These are phyloP conservation scores for Temnopleurus reevesii DNA, from an alignment of 53 echinoderm and acorn worm genomes.

Conservation along the genomic window DNA sequence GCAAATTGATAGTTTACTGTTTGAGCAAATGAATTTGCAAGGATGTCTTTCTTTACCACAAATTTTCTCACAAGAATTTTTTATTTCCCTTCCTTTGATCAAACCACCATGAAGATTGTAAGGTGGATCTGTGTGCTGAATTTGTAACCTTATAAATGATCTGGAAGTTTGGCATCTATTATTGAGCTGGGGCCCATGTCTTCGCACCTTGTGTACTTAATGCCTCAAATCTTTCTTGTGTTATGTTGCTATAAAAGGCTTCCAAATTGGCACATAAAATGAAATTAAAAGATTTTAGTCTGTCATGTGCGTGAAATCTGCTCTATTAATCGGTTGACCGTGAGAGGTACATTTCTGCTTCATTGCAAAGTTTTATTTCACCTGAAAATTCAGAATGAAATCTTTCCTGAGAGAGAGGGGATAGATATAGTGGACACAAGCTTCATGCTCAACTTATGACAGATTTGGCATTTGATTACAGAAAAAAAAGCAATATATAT, in stretches of 20 bases:
- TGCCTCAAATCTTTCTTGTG: no score
- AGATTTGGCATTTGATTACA: background rate
- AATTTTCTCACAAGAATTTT: background rate
- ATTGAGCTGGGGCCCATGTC: background rate
- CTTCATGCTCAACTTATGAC: conserved; percentile 2
- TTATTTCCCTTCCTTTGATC: background rate
- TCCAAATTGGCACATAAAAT: background rate
- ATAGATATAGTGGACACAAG: background rate
- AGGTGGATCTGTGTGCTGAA: no score
- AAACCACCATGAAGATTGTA: background rate
- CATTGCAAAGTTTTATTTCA: background rate
- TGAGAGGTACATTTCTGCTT: background rate
- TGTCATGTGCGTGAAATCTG: conserved; percentile 9
- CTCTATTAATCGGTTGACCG: background rate
- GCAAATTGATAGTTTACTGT: no score
- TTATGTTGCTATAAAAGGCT: background rate
- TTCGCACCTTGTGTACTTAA: conserved; percentile 10
- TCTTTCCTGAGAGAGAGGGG: background rate
- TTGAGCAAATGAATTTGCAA: no score
- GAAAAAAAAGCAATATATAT: conserved; percentile 3
- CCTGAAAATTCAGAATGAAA: background rate
- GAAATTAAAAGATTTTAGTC: background rate
- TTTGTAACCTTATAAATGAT: no score
- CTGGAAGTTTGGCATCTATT: background rate
- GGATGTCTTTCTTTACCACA: background rate